Evolutionary conservation across 2,888 invertebrate species (phyloP), one percentile per base, ranked within the genome.

Genomic region (Cephus pulcher): DNA sequence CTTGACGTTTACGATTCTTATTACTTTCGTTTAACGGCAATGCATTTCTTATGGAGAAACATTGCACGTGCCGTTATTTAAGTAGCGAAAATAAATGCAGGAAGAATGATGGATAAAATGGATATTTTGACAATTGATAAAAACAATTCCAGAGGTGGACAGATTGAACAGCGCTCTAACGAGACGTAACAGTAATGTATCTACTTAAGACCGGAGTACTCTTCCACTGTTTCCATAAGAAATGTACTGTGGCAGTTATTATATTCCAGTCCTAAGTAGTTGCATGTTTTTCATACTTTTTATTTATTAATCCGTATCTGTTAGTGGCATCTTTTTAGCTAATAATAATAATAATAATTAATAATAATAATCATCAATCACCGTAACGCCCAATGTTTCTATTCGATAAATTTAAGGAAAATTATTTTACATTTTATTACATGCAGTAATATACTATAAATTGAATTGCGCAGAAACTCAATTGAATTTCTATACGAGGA

Each of bases 41-140:
- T 90, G 89, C 91, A 91, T 90, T 91, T 91, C 91, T 91, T 91
- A 91, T 91, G 91, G 91, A 88, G 84, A 83, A 88, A 85, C 82
- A 83, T 83, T 85, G 84, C 84, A 79, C 82, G 85, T 88, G 87
- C 89, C 87, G 84, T 86, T 85, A 83, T 78, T 78, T 75, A 74
- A 69, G 77, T 40, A 71, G 56, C 56, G 56, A 23, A 9, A 56
- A 40, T 76, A 34, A 76, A 77, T 37, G 71, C 30, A 80, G 76
- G 40, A 70, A 78, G 23, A 75, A 79, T 32, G 75, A 3, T 32
- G 69, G 40, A 9, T 40, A 68, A 77, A 37, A 32, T 30, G 32
- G 23, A 37, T 75, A 73, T 71, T 40, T 75, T 40, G 34, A 32
- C 12, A 75, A 76, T 56, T n/a, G 35, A 35, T 71, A 73, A 81